Evolutionary conservation across 2,888 invertebrate species (phyloP).

Genomic region (Oithona nana): DNA sequence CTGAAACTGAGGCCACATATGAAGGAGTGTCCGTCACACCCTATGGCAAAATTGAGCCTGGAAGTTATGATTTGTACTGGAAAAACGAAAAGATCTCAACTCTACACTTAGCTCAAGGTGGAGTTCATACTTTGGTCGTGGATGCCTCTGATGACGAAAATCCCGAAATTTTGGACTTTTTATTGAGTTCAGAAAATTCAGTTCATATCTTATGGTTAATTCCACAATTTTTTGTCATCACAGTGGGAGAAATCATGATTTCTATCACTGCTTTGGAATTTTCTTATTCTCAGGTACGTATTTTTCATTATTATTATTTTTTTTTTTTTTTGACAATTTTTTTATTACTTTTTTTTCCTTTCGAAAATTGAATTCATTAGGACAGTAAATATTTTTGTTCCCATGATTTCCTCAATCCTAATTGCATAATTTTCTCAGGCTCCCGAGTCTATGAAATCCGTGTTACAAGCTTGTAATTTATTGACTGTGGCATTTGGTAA

Average conservation of each 20-base stretch:
- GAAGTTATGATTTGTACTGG: not conserved
- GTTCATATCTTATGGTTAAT: slow-evolving; percentile 65
- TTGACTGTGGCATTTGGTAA: slow-evolving; percentile 85
- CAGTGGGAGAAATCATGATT: slow-evolving; percentile 84
- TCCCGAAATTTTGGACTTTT: not conserved
- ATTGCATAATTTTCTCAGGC: slow-evolving; percentile 42
- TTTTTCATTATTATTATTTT: no score
- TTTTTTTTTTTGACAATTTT: not conserved
- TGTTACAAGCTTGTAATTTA: slow-evolving; percentile 76
- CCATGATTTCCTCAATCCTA: not conserved
- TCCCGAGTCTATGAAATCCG: slow-evolving; percentile 78
- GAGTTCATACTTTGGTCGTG: slow-evolving; percentile 1
- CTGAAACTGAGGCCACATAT: not conserved
- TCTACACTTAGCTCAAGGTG: not conserved
- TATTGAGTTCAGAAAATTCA: slow-evolving; percentile 45
- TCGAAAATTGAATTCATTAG: slow-evolving; percentile 6
- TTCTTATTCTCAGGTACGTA: slow-evolving; percentile 62
- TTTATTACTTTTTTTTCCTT: not conserved
- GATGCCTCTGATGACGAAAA: not conserved
- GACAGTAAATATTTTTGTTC: not conserved
- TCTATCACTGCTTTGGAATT: slow-evolving; percentile 89
- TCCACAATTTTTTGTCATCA: slow-evolving; percentile 81
- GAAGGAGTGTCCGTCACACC: not conserved
- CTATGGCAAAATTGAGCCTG: not conserved
- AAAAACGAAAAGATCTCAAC: not conserved